These are phyloP conservation scores for Tigriopus californicus DNA, from an alignment of 2,888 invertebrate species.

Conservation along the genomic window DNA sequence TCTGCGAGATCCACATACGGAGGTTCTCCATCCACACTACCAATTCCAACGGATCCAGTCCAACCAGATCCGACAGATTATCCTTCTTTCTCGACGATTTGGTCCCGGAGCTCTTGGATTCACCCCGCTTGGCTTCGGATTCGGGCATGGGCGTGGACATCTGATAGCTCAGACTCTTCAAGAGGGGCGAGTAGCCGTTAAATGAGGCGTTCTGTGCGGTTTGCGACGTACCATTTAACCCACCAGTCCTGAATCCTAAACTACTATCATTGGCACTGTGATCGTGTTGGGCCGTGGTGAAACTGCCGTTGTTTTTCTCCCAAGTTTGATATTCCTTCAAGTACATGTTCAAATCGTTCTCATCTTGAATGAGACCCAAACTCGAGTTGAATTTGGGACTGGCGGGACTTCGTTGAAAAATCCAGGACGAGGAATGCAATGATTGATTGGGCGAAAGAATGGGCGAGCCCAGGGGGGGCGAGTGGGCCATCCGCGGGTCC, in stretches of 20 bases:
- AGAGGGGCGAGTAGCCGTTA: not conserved
- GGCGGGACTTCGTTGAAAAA: not conserved
- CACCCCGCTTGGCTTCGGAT: not conserved
- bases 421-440: conserved; percentile 11
- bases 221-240: not conserved
- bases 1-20: conserved; percentile 63
- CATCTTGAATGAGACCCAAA: not conserved
- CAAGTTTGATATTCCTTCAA: not conserved
- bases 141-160: not conserved
- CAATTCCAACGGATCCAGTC: conserved; percentile 44
- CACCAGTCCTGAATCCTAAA: not conserved
- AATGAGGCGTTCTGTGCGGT: not conserved
- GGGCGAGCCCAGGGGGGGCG: not conserved
- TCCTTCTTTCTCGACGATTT: not conserved
- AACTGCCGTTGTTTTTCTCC: conserved; percentile 5
- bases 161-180: conserved; percentile 3
- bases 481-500: not conserved
- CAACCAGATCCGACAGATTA: conserved; percentile 40
- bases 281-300: not conserved
- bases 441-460: not conserved
- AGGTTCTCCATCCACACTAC: conserved; percentile 61
- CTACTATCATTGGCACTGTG: too few relatives aligned
- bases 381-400: not conserved
- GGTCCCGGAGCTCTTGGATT: not conserved
- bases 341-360: not conserved